Conservation (phyloP, 2,113 vertebrate genomes). For the Engraulis encrasicolus region DNA sequence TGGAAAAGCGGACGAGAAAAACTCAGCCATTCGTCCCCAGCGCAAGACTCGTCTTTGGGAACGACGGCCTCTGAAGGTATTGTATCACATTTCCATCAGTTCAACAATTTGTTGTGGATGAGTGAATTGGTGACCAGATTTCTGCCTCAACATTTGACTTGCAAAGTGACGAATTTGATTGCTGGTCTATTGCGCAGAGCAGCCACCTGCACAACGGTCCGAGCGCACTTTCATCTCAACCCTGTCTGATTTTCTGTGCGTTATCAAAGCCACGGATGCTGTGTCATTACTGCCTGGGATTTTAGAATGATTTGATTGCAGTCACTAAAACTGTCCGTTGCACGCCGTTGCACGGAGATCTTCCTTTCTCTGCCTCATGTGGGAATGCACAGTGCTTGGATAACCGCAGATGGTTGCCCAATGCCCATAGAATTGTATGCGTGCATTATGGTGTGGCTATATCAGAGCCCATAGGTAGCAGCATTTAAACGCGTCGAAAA, state of each 20-base stretch:
- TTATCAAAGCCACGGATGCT: background rate
- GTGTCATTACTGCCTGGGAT: background rate
- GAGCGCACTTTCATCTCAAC: background rate
- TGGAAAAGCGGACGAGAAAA: constrained; percentile 11
- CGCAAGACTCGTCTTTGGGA: background rate
- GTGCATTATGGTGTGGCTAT: background rate
- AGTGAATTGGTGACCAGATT: background rate
- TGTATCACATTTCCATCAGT: background rate
- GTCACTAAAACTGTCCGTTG: background rate
- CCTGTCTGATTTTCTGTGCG: background rate
- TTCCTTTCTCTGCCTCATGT: background rate
- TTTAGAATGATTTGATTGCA: constrained; percentile 16
- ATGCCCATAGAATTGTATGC: background rate
- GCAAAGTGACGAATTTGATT: background rate
- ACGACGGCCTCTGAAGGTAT: constrained; percentile 14
- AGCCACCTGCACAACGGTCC: background rate
- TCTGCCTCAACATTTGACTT: background rate
- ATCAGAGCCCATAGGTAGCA: background rate
- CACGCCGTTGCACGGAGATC: background rate
- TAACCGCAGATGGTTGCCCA: background rate
- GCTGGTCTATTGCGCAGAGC: background rate
- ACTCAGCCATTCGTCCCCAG: constrained; percentile 13
- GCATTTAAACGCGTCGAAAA: background rate
- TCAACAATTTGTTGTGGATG: background rate
- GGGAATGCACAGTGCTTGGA: background rate